These are phyloP conservation scores for Aramus guarauna DNA, from an alignment of 2,113 vertebrate species.

Conservation along the genomic window DNA sequence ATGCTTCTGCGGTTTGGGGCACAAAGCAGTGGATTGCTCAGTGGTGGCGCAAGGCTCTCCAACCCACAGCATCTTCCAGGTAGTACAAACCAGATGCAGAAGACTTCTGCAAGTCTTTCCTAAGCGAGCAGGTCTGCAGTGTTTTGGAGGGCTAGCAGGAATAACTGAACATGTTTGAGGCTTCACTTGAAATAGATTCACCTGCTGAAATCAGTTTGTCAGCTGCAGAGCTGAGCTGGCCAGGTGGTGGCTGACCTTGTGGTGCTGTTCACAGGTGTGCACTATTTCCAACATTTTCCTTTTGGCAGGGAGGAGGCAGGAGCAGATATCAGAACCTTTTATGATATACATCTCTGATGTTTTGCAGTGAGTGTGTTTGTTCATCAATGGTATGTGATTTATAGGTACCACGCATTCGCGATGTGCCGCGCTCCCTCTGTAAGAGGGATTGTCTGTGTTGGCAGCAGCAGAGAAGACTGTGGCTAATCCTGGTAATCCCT, in stretches of 20 bases:
- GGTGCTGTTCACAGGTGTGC: rapidly evolving
- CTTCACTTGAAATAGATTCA: neutral
- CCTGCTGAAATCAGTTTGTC: neutral
- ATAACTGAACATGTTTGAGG: neutral
- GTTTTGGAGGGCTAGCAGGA: neutral
- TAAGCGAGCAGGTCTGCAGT: rapidly evolving
- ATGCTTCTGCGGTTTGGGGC: neutral
- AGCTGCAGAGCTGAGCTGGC: neutral
- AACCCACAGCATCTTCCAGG: neutral
- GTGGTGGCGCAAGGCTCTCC: rapidly evolving
- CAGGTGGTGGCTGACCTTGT: rapidly evolving
- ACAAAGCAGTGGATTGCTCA: neutral
- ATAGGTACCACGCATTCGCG: rapidly evolving
- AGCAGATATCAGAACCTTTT: neutral
- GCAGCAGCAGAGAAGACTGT: neutral
- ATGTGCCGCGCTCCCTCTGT: rapidly evolving
- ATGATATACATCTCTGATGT: neutral
- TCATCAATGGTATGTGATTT: neutral
- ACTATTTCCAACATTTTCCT: rapidly evolving
- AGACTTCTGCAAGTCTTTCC: neutral
- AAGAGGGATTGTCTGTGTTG: rapidly evolving
- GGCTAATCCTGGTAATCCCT: slow-evolving; percentile 49
- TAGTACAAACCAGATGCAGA: neutral
- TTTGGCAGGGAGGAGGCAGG: neutral
- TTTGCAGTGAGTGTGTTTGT: neutral